Evolutionary conservation across 1,140 invertebrate genomes (phyloP).

Genomic region (Philotrypesis tridentata): DNA sequence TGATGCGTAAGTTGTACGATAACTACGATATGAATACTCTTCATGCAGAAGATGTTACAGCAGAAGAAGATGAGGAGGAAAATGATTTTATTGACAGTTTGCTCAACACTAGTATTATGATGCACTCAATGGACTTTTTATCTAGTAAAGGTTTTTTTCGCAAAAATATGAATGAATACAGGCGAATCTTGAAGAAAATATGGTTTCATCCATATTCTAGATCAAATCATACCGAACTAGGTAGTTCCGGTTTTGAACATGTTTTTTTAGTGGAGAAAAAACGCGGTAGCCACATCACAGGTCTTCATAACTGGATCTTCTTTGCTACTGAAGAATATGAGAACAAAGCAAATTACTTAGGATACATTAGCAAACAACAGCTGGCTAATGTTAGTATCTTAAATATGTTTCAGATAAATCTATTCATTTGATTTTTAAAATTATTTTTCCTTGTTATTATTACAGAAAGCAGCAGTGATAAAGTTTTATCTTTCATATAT

Average conservation of each 20-base stretch:
- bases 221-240: conserved; percentile 68
- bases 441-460: conserved; percentile 25
- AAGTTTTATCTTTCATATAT: conserved; percentile 67
- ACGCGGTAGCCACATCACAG: conserved; percentile 64
- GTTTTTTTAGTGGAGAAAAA: conserved; percentile 75
- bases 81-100: conserved; percentile 74
- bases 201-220: conserved; percentile 87
- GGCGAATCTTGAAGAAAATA: conserved; percentile 81
- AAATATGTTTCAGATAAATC: not conserved
- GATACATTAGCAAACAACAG: conserved; percentile 61
- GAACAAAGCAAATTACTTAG: conserved; percentile 71
- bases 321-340: conserved; percentile 69
- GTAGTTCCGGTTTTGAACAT: conserved; percentile 74
- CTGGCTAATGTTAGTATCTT: conserved; percentile 62
- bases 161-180: conserved; percentile 68
- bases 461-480: conserved; percentile 56
- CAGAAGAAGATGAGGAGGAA: conserved; percentile 72
- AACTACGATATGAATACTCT: conserved; percentile 66
- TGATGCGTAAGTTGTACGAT: conserved; percentile 62
- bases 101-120: conserved; percentile 74
- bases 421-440: not conserved
- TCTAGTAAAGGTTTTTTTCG: conserved; percentile 65
- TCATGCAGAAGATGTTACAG: conserved; percentile 71
- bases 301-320: conserved; percentile 76
- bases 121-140: conserved; percentile 73